Percentiles rank a stretch among this genome's conserved stretches.
phyloP scores from a whole-genome alignment of 37 sponge, comb jelly and placozoan genomes.

The Cliona cf. orientalis region DNA sequence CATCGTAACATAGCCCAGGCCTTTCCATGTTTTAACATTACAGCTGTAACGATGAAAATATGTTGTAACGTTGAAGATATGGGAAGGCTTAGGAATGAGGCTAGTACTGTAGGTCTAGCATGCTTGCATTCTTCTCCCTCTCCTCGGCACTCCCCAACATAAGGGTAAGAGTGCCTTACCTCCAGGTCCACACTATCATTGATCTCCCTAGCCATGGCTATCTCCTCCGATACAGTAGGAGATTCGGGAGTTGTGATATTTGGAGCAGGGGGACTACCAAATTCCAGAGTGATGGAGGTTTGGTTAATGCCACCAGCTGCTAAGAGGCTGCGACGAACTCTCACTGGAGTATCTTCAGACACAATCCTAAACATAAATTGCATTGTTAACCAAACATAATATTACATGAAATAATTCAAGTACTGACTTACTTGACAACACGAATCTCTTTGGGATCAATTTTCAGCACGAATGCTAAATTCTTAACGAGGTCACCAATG shows the following conservation, averaged over 20 bases:
- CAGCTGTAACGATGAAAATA: no score
- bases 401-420: background rate
- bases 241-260: slow-evolving; percentile 35
- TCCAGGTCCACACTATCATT: slow-evolving; percentile 50
- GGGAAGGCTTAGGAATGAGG: no score
- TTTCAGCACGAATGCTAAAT: slow-evolving; percentile 77
- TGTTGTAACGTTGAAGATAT: no score
- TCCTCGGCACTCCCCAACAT: no score
- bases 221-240: slow-evolving; percentile 27
- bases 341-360: background rate
- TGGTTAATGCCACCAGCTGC: background rate
- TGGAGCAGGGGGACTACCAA: slow-evolving; percentile 58
- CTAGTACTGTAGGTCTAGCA: no score
- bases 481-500: slow-evolving; percentile 49
- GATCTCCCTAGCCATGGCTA: slow-evolving; percentile 8
- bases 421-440: slow-evolving; percentile 62
- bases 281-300: slow-evolving; percentile 48
- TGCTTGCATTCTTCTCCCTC: no score
- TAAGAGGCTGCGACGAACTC: background rate
- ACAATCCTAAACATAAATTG: slow-evolving; percentile 9
- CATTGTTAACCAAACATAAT: background rate
- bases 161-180: background rate
- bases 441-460: slow-evolving; percentile 67
- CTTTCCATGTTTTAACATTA: no score
- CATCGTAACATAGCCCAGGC: no score